Evolutionary conservation across 2,888 invertebrate species (phyloP).

Genomic region (Chrysolina oricalcia): DNA sequence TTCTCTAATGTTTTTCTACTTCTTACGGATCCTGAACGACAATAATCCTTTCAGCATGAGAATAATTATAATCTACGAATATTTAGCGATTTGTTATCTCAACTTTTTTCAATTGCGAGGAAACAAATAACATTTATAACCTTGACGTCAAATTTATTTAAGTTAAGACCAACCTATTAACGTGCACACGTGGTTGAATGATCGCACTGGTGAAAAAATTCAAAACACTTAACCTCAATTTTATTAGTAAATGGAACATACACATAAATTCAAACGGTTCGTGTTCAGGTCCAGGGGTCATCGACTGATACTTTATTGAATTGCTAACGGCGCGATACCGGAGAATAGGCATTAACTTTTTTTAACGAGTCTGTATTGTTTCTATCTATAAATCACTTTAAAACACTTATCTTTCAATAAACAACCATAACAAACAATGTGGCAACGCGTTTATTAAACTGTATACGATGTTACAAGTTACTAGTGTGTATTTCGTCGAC

Average conservation of each 20-base stretch:
- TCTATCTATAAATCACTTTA: constrained; percentile 30
- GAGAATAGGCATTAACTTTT: constrained; percentile 22
- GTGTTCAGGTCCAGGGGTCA: constrained; percentile 31
- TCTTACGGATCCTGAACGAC: no score
- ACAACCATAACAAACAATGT: constrained; percentile 18
- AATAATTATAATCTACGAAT: neutral
- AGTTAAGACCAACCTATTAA: neutral
- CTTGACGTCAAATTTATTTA: neutral
- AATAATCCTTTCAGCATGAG: neutral
- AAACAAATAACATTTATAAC: neutral
- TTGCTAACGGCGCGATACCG: constrained; percentile 25
- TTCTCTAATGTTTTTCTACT: no score
- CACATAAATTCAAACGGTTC: constrained; percentile 30
- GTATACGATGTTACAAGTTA: neutral
- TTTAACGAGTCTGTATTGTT: constrained; percentile 32
- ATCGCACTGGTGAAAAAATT: constrained; percentile 22
- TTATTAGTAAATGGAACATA: constrained; percentile 17
- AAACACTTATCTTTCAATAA: constrained; percentile 32
- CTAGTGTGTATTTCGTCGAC: no score
- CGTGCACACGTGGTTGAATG: constrained; percentile 7
- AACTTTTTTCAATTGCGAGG: neutral
- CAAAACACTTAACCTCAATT: constrained; percentile 28
- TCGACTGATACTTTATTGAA: constrained; percentile 32
- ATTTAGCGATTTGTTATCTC: neutral
- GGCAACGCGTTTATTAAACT: constrained; percentile 21